These are phyloP conservation scores for Aramus guarauna DNA, from an alignment of 2,113 vertebrate genomes.

Conservation along the genomic window DNA sequence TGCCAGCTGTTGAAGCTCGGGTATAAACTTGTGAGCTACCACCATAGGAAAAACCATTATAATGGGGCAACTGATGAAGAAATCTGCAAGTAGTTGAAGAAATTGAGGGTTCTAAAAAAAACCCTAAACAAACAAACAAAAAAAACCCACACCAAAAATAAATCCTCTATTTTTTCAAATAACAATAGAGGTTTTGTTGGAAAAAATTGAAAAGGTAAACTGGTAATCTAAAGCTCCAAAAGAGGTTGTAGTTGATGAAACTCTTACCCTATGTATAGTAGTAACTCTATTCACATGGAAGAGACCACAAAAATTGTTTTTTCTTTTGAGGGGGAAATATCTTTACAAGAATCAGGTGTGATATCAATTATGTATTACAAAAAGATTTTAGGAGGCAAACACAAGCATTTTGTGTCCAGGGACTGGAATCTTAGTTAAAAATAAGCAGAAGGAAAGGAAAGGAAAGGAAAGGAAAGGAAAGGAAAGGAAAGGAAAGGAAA, in stretches of 20 bases:
- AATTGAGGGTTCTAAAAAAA: neutral
- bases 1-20: neutral
- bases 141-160: neutral
- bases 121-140: neutral
- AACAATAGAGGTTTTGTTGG: neutral
- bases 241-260: neutral
- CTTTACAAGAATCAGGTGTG: neutral
- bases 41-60: neutral
- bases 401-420: fast-evolving
- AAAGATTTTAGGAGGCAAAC: neutral
- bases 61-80: neutral
- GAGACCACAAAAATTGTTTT: neutral
- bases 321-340: fast-evolving
- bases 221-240: neutral
- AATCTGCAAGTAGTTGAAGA: neutral
- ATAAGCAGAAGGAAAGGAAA: neutral
- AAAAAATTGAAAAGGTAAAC: neutral
- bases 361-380: neutral
- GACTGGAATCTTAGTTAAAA: neutral
- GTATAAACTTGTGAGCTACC: neutral
- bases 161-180: neutral
- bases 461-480: no score
- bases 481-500: no score
- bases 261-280: neutral
- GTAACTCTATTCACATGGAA: neutral